Conservation (phyloP, 2,888 invertebrate species). For the Eupithecia dodoneata region DNA sequence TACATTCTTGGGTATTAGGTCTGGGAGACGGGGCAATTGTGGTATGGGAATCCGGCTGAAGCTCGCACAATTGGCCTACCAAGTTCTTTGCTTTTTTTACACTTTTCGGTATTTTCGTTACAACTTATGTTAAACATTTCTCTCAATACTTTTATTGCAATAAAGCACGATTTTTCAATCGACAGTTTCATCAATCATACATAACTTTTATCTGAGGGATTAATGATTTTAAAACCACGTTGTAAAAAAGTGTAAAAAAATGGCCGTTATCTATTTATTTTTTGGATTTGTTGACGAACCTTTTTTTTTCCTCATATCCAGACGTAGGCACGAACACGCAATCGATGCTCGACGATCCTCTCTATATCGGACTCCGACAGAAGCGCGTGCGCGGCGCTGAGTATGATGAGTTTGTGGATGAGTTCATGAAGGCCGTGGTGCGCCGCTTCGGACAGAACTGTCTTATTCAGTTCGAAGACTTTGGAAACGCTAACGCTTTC, state of each 20-base stretch:
- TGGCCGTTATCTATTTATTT: neutral
- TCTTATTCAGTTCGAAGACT: conserved; percentile 98
- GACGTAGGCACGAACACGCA: conserved; percentile 97
- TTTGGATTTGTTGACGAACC: neutral
- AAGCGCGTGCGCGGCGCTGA: conserved; percentile 91
- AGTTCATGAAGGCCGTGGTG: conserved; percentile 97
- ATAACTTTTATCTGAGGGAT: too few species aligned
- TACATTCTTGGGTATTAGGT: neutral
- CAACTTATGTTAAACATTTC: neutral
- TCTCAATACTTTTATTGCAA: neutral
- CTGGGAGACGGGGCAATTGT: neutral
- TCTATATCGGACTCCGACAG: conserved; percentile 97
- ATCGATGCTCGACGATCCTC: conserved; percentile 93
- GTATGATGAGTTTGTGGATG: conserved; percentile 97
- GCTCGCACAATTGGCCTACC: neutral
- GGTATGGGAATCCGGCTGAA: neutral
- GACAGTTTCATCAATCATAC: too few species aligned
- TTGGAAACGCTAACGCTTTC: conserved; percentile 99
- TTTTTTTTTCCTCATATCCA: conserved; percentile 41
- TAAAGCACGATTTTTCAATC: neutral
- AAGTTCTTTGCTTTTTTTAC: neutral
- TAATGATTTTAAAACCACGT: neutral
- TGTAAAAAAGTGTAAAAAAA: neutral
- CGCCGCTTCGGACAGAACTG: conserved; percentile 93
- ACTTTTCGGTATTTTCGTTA: too few species aligned